phyloP scores from a whole-genome alignment of 2,888 invertebrate species.

The Volucella bombylans region DNA sequence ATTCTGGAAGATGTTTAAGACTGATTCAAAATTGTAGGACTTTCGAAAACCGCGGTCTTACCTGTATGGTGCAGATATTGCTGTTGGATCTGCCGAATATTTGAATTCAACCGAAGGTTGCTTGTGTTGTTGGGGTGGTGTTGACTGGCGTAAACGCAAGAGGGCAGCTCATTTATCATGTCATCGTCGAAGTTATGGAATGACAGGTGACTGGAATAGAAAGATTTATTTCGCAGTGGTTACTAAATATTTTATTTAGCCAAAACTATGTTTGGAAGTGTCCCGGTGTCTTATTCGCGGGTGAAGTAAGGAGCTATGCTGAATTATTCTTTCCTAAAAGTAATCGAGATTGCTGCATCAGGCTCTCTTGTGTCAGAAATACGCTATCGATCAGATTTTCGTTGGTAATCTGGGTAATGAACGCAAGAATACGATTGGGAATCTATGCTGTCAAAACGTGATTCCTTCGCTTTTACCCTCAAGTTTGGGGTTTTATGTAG shows the following conservation, averaged over 20 bases:
- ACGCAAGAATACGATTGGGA: too few relatives aligned
- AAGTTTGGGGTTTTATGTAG: too few relatives aligned
- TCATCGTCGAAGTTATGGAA: slow-evolving; percentile 83
- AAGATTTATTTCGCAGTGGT: not conserved
- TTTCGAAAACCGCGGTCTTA: slow-evolving; percentile 54
- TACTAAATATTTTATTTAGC: slow-evolving; percentile 1
- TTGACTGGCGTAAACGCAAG: slow-evolving; percentile 90
- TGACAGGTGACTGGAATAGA: slow-evolving; percentile 78
- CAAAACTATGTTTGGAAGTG: too few relatives aligned
- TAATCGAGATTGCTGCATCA: too few relatives aligned
- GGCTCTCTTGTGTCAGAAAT: too few relatives aligned
- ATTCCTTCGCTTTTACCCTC: too few relatives aligned
- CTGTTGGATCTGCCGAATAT: slow-evolving; percentile 82
- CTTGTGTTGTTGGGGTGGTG: slow-evolving; percentile 79
- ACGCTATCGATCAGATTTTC: too few relatives aligned
- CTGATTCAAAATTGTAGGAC: not conserved
- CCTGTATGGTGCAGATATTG: slow-evolving; percentile 82
- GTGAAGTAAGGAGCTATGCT: too few relatives aligned
- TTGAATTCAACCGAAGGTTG: slow-evolving; percentile 78
- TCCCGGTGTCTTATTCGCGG: too few relatives aligned
- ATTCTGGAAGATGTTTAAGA: slow-evolving; percentile 53
- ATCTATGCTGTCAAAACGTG: too few relatives aligned
- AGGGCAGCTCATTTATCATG: slow-evolving; percentile 88
- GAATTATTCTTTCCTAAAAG: too few relatives aligned
- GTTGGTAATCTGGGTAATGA: too few relatives aligned